Conservation (phyloP, 2,113 vertebrate species). For the Mus spicilegus region DNA sequence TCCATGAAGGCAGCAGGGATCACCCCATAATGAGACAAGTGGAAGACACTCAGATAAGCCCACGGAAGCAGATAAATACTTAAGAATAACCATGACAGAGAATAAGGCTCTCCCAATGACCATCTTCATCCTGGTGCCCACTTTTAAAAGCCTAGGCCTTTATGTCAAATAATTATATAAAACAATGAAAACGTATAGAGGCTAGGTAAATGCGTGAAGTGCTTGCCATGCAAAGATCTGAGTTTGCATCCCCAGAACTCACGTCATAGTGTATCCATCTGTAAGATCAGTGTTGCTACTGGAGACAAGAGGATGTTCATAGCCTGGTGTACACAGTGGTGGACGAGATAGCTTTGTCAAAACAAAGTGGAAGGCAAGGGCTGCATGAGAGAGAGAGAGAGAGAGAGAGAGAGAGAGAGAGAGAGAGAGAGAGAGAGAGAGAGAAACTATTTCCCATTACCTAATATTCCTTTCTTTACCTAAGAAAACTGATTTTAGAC, state of each 20-base stretch:
- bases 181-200: not conserved
- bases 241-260: not conserved
- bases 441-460: not conserved
- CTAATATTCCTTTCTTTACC: not conserved
- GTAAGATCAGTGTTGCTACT: not conserved
- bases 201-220: not conserved
- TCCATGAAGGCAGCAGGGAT: not conserved
- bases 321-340: too few species aligned
- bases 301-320: too few species aligned
- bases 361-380: not conserved
- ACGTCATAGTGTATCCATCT: not conserved
- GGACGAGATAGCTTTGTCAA: not conserved
- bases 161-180: conserved; percentile 40
- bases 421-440: not conserved
- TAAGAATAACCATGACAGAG: not conserved
- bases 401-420: not conserved
- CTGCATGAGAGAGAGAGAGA: not conserved
- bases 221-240: too few species aligned
- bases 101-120: not conserved
- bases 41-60: not conserved
- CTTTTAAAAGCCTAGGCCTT: conserved; percentile 7
- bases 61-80: conserved; percentile 1
- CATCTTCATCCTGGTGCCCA: not conserved
- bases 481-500: not conserved
- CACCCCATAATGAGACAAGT: not conserved